These are phyloP conservation scores for Columba janthina DNA, from an alignment of 2,113 vertebrate genomes.

Conservation along the genomic window DNA sequence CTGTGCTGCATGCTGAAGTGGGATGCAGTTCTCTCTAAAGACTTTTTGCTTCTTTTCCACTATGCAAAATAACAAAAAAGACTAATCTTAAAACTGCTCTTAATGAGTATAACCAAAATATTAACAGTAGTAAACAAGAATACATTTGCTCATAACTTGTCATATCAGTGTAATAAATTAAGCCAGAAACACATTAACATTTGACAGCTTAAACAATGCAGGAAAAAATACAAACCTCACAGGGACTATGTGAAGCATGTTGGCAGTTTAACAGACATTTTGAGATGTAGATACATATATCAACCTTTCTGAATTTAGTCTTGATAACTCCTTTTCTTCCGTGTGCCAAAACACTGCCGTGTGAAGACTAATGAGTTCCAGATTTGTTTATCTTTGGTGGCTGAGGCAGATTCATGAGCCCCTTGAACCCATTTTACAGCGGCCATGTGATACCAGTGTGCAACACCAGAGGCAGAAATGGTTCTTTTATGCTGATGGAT, in stretches of 20 bases:
- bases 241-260: conserved; percentile 67
- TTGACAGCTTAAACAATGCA: conserved; percentile 71
- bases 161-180: conserved; percentile 66
- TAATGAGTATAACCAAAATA: conserved; percentile 74
- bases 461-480: conserved; percentile 11
- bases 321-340: conserved; percentile 64
- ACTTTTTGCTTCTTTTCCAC: conserved; percentile 42
- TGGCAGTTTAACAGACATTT: conserved; percentile 64
- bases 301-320: conserved; percentile 64
- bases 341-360: conserved; percentile 64
- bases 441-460: conserved; percentile 13
- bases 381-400: conserved; percentile 68
- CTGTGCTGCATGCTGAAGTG: not conserved
- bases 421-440: conserved; percentile 32
- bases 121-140: conserved; percentile 61
- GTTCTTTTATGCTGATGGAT: conserved; percentile 29
- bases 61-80: conserved; percentile 69
- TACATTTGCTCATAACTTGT: conserved; percentile 64
- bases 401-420: conserved; percentile 68
- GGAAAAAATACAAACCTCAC: conserved; percentile 60
- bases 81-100: conserved; percentile 72
- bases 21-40: not conserved
- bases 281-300: conserved; percentile 63
- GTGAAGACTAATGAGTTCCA: conserved; percentile 64
- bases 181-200: conserved; percentile 67